Evolutionary conservation across 2,113 vertebrate genomes (phyloP), one percentile per base, ranked within the genome.

Genomic region (Hydrolagus affinis): DNA sequence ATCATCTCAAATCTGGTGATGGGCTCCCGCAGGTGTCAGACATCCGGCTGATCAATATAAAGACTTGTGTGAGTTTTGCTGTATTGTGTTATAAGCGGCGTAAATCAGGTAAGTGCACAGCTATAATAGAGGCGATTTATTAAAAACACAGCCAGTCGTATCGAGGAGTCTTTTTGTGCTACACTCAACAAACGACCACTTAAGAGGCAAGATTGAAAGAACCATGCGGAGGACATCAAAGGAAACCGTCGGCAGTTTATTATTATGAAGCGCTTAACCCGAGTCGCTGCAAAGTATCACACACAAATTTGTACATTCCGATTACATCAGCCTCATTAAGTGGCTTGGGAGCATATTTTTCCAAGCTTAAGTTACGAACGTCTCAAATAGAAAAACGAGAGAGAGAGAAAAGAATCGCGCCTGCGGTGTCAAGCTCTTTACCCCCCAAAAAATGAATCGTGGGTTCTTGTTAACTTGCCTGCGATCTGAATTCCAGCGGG

Each of bases 401-500:
- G 44, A 44, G n/a, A n/a, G n/a, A n/a, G n/a, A 44, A 44, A 44
- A 44, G 6, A 44, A 44, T 44, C 86, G 2, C 87, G 25, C 87
- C 85, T 72, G 88, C 88, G 90, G 91, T 94, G 93, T 94, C 93
- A 92, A 93, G 91, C 90, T 95, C 91, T 94, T 95, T 95, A 94
- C 94, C 94, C 94, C n/a, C 44, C 44, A 44, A 91, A 92, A 89
- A 83, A 94, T 92, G 92, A 95, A 94, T 95, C 90, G 91, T 90
- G 88, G 91, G 90, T 91, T 95, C 93, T 92, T 95, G 92, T 95
- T 96, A 97, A 97, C 94, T 95, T 90, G 87, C 88, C 91, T 94
- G 90, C 96, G 94, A 96, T 96, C 95, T 95, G 94, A 95, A 95
- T 96, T 96, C 95, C 92, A 93, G 64, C 89, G 95, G 94, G 94